Evolutionary conservation across 2,888 invertebrate genomes (phyloP), one percentile per base, ranked within the genome.

Genomic region (Drosophila phalerata): DNA sequence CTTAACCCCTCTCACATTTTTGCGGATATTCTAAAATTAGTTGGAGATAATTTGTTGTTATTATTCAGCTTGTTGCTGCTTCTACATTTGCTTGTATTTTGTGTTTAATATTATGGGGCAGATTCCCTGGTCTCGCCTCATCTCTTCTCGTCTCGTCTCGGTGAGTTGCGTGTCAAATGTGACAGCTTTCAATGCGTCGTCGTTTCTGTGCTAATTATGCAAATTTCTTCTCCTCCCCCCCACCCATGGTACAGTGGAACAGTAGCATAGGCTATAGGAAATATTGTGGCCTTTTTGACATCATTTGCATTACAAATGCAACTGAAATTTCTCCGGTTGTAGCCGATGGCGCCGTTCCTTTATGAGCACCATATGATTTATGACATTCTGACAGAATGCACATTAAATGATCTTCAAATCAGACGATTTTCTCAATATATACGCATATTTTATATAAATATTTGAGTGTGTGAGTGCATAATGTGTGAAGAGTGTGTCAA

Each of bases 171-270:
- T 82, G 84, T 86, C 85, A 84, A 73, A 77, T 73, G 73, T 84
- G 86, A 84, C 86, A 86, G 77, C 72, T 85, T 70, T 78, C 85
- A 74, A 82, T 82, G 77, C 74, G 70, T 65, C 56, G 64, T 70
- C 58, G 55, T 68, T 69, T 77, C 79, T 69, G 65, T 74, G 79
- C 86, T 85, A 85, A 85, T 85, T 85, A 85, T 85, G 85, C 84
- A 84, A 85, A 84, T 86, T 72, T 65, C 17, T 22, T 4, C 30
- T 10, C n/a, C 28, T 30, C 13, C 34, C 28, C 37, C 13, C 34
- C 0, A 6, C 25, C n/a, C 10, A 9, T 5, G 13, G 15, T 34
- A 15, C n/a, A 17, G 30, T 19, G 38, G 17, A 4, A 15, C 11
- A 40, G 37, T 30, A 40, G 47, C n/a, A 17, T 34, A n/a, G 40